Percentiles rank a stretch among this genome's conserved stretches.
These are phyloP conservation scores for Pyrgilauda ruficollis DNA, from an alignment of 2,113 vertebrate species.

Conservation along the genomic window DNA sequence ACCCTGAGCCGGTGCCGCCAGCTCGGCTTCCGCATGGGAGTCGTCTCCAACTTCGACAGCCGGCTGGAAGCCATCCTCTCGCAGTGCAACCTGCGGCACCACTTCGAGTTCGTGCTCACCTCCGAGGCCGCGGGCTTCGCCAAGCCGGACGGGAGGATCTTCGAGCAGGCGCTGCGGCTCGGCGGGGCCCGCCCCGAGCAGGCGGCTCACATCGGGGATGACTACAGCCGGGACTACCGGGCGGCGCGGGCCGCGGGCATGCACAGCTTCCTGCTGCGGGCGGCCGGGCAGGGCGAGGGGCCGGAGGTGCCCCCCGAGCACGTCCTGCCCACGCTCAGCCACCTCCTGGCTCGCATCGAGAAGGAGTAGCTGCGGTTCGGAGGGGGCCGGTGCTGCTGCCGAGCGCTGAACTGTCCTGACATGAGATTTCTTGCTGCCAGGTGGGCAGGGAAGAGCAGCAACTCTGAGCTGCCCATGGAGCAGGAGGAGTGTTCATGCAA, in stretches of 20 bases:
- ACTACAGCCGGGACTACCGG: conserved; percentile 83
- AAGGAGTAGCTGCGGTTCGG: background rate
- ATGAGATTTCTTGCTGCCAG: rapidly evolving
- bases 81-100: conserved; percentile 73
- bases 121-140: conserved; percentile 81
- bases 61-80: conserved; percentile 81
- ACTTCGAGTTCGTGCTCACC: conserved; percentile 88
- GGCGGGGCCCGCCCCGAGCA: conserved; percentile 44
- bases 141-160: conserved; percentile 85
- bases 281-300: background rate
- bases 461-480: background rate
- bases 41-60: conserved; percentile 91
- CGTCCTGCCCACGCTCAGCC: conserved; percentile 61
- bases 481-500: background rate
- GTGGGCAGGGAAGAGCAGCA: background rate
- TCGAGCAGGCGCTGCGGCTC: conserved; percentile 76
- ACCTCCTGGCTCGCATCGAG: conserved; percentile 63
- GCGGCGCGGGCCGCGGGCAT: conserved; percentile 82
- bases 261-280: conserved; percentile 79
- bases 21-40: conserved; percentile 79
- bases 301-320: conserved; percentile 51
- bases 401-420: rapidly evolving
- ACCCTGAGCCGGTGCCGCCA: conserved; percentile 75
- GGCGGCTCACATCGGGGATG: conserved; percentile 85
- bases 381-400: rapidly evolving